phyloP scores from a whole-genome alignment of 2,113 vertebrate species.

The Parus major region DNA sequence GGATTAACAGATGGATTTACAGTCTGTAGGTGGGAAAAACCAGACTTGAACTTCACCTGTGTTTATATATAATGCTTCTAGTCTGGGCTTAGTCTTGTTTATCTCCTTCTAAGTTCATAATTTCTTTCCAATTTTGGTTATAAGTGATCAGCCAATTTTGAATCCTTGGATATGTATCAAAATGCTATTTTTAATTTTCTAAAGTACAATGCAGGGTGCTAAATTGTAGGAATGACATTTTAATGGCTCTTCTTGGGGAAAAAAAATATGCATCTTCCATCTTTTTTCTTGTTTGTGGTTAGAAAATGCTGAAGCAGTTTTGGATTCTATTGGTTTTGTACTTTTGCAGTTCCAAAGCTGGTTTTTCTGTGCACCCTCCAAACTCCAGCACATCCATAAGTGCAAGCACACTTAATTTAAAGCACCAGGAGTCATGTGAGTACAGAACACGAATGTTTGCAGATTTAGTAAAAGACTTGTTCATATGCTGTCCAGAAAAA shows the following conservation, averaged over 20 bases:
- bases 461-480: not conserved
- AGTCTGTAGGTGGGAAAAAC: not conserved
- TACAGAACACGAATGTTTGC: not conserved
- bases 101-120: not conserved
- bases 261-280: not conserved
- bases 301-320: not conserved
- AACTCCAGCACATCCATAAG: not conserved
- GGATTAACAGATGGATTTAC: not conserved
- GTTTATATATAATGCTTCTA: not conserved
- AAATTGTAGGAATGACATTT: conserved; percentile 11
- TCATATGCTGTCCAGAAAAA: conserved; percentile 19
- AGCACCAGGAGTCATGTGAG: not conserved
- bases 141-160: not conserved
- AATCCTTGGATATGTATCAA: conserved; percentile 3
- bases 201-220: not conserved
- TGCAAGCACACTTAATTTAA: not conserved
- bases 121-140: conserved; percentile 13
- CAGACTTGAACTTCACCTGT: not conserved
- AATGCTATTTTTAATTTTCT: conserved; percentile 10
- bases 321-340: not conserved
- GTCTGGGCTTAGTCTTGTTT: not conserved
- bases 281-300: not conserved
- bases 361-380: not conserved
- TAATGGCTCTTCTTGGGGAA: not conserved
- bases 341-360: not conserved